phyloP scores from a whole-genome alignment of 2,113 vertebrate genomes.

The rat (Rattus norvegicus) region DNA sequence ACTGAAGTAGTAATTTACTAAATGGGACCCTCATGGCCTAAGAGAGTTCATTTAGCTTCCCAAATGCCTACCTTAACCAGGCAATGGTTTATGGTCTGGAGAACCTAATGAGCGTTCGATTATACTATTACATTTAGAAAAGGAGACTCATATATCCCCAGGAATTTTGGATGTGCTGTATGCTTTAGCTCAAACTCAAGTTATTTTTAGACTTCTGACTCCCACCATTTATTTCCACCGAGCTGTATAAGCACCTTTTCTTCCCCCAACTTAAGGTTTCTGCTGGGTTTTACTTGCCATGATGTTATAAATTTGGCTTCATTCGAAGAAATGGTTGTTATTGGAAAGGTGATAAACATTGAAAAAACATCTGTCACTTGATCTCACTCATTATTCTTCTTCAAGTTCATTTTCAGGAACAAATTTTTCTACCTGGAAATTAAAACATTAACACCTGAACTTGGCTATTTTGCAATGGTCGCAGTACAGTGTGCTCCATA shows the following conservation, averaged over 20 bases:
- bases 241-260: not conserved
- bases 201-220: slow-evolving; percentile 39
- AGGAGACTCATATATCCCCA: slow-evolving; percentile 38
- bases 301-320: slow-evolving; percentile 24
- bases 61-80: slow-evolving; percentile 77
- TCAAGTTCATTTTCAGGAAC: slow-evolving; percentile 11
- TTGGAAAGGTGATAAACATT: slow-evolving; percentile 7
- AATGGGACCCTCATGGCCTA: slow-evolving; percentile 71
- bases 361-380: slow-evolving; percentile 9
- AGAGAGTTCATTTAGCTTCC: slow-evolving; percentile 66
- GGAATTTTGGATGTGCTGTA: slow-evolving; percentile 43
- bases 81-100: slow-evolving; percentile 71
- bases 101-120: slow-evolving; percentile 62
- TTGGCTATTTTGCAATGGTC: not conserved
- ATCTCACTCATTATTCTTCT: slow-evolving; percentile 30
- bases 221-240: slow-evolving; percentile 17
- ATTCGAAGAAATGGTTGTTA: slow-evolving; percentile 60
- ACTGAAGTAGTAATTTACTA: slow-evolving; percentile 76
- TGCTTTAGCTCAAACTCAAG: slow-evolving; percentile 30
- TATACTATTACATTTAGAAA: slow-evolving; percentile 60
- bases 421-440: slow-evolving; percentile 30
- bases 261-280: not conserved
- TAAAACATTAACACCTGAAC: not conserved
- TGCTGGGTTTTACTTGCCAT: slow-evolving; percentile 25
- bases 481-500: not conserved